phyloP scores from a whole-genome alignment of 37 sponge, comb jelly and placozoan genomes.

The Chondrilla cf. caribensis region DNA sequence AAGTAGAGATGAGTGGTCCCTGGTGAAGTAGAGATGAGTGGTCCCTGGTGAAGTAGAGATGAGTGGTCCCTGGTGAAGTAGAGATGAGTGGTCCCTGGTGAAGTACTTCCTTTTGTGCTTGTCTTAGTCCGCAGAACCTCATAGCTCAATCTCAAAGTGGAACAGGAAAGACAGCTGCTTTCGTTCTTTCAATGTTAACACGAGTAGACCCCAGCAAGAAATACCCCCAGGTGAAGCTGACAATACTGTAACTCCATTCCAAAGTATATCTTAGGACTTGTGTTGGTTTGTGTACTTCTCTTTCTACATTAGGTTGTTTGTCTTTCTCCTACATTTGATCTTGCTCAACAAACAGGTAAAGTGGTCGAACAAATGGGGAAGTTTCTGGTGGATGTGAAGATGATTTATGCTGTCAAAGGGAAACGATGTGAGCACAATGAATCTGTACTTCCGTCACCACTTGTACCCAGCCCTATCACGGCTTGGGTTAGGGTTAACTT shows the following conservation, averaged over 20 bases:
- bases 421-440: constrained; percentile 30
- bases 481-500: no score
- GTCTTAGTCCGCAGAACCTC: constrained; percentile 79
- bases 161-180: constrained; percentile 98
- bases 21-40: no score
- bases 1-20: no score
- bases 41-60: no score
- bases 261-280: neutral
- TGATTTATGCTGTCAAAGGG: constrained; percentile 82
- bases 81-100: no score
- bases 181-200: constrained; percentile 85
- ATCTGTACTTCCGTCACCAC: neutral
- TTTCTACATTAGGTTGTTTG: constrained; percentile 61
- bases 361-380: constrained; percentile 78
- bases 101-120: no score
- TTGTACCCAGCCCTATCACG: neutral
- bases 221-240: constrained; percentile 83
- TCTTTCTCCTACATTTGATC: constrained; percentile 93
- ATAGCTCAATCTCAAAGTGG: constrained; percentile 98
- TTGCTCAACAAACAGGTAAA: constrained; percentile 85
- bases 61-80: no score
- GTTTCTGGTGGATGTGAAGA: constrained; percentile 50
- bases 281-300: neutral
- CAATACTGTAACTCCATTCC: neutral
- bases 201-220: constrained; percentile 64